Percentiles rank a stretch among this genome's conserved stretches.
phyloP scores from a whole-genome alignment of 2,113 vertebrate genomes.

The Zosterops lateralis region DNA sequence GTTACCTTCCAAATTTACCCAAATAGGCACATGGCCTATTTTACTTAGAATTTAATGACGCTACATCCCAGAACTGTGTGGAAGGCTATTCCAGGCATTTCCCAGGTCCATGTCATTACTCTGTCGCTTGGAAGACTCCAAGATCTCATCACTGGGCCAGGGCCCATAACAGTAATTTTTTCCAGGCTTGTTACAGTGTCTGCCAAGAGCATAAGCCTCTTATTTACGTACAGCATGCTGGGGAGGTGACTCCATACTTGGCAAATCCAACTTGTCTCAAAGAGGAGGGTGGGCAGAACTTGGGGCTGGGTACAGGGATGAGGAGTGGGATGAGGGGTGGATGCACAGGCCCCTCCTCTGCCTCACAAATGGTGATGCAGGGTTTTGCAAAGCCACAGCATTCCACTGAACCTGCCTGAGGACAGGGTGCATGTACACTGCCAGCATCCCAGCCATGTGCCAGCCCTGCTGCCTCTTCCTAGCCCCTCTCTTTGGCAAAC shows the following conservation, averaged over 20 bases:
- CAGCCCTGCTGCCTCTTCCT: neutral
- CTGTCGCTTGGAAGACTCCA: neutral
- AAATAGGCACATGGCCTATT: neutral
- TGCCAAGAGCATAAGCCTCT: slow-evolving; percentile 1
- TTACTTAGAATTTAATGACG: neutral
- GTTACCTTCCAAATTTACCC: neutral
- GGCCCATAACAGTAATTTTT: neutral
- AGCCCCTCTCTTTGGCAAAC: neutral
- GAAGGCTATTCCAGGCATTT: slow-evolving; percentile 3
- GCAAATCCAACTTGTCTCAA: neutral
- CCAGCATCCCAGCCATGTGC: neutral
- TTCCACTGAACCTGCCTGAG: neutral
- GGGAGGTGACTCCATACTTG: neutral
- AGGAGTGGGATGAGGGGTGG: neutral
- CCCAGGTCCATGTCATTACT: neutral
- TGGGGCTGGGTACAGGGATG: rapidly evolving
- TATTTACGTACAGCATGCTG: neutral
- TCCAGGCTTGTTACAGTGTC: neutral
- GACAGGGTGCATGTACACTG: rapidly evolving
- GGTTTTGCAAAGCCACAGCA: neutral
- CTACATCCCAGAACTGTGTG: neutral
- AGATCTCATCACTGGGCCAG: neutral
- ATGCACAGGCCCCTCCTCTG: neutral
- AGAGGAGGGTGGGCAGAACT: neutral
- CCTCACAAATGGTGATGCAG: rapidly evolving